These are phyloP conservation scores for Amphipyra tragopoginis DNA, from an alignment of 2,888 invertebrate genomes.

Conservation along the genomic window DNA sequence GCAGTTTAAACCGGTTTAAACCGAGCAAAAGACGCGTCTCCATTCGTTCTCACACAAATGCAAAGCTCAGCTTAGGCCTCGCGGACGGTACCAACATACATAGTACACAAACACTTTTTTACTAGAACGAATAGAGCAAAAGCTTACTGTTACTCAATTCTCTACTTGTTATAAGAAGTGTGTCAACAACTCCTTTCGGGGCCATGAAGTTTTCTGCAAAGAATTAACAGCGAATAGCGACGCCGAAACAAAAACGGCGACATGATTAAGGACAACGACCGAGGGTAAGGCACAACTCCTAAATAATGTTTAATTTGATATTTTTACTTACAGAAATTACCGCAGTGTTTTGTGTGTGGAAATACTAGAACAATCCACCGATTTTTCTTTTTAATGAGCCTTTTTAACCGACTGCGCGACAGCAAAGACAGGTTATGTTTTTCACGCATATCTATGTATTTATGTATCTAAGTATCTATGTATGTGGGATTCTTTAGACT, in stretches of 20 bases:
- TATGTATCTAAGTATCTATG: too few relatives aligned
- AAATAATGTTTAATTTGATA: conserved; percentile 3
- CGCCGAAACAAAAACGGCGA: conserved; percentile 1
- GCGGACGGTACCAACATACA: too few relatives aligned
- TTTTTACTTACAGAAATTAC: not conserved
- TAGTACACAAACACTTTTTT: not conserved
- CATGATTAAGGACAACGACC: conserved; percentile 7
- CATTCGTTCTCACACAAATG: too few relatives aligned
- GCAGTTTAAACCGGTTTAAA: too few relatives aligned
- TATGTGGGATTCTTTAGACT: too few relatives aligned
- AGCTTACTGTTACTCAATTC: conserved; percentile 1
- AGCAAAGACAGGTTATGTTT: too few relatives aligned
- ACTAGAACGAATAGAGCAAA: not conserved
- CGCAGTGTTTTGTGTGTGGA: not conserved
- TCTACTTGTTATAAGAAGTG: conserved; percentile 7
- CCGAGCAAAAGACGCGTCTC: too few relatives aligned
- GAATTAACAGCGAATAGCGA: not conserved
- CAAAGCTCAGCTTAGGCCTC: too few relatives aligned
- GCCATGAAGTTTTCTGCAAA: conserved; percentile 6
- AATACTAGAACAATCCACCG: not conserved
- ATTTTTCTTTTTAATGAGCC: not conserved
- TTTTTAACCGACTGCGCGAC: too few relatives aligned
- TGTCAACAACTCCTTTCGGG: conserved; percentile 6
- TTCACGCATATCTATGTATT: too few relatives aligned
- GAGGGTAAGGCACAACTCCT: not conserved